Evolutionary conservation across 2,888 invertebrate species (phyloP).

Genomic region (Lypha dubia): DNA sequence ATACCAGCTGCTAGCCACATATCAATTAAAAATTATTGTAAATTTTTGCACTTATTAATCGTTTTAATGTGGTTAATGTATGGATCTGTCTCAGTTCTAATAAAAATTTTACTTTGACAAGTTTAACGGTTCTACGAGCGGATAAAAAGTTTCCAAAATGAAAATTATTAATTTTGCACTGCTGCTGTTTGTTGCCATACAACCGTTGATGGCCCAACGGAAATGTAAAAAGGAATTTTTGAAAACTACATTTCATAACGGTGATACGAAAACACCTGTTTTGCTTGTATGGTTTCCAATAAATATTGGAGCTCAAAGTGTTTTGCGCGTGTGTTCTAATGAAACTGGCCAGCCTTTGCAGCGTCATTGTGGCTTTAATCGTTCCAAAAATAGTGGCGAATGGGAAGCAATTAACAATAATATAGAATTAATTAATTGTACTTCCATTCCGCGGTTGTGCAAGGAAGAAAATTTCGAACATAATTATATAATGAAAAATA

Average conservation of each 20-base stretch:
- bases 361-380: slow-evolving; percentile 49
- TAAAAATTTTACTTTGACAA: not conserved
- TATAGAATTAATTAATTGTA: slow-evolving; percentile 39
- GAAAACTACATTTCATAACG: not conserved
- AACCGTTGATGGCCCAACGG: not conserved
- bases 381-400: not conserved
- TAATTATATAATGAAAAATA: slow-evolving; percentile 43
- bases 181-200: not conserved
- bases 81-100: not conserved
- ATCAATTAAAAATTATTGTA: not conserved
- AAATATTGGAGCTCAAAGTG: slow-evolving; percentile 11
- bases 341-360: slow-evolving; percentile 53
- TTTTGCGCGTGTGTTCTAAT: slow-evolving; percentile 38
- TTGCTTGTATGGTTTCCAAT: slow-evolving; percentile 60
- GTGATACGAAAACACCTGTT: not conserved
- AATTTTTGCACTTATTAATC: not conserved
- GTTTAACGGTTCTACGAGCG: not conserved
- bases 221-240: slow-evolving; percentile 55
- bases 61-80: not conserved
- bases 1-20: not conserved
- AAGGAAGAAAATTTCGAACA: slow-evolving; percentile 44
- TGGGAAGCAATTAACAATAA: slow-evolving; percentile 39
- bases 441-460: slow-evolving; percentile 3
- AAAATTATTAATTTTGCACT: slow-evolving; percentile 19
- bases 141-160: slow-evolving; percentile 4